These are phyloP conservation scores for Drosophila hydei DNA, from an alignment of 1,140 invertebrate species.

Conservation along the genomic window DNA sequence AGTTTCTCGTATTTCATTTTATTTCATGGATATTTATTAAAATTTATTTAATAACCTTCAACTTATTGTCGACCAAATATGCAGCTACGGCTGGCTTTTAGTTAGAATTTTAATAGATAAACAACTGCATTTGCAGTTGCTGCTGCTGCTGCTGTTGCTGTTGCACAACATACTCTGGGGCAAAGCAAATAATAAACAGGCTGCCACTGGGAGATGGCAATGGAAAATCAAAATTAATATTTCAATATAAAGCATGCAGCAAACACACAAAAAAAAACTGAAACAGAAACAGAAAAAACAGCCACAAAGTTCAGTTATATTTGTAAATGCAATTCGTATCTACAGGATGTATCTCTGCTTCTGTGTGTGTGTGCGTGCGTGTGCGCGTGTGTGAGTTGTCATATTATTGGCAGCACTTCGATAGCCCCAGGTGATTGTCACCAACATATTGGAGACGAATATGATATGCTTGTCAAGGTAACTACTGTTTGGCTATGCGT, in stretches of 20 bases:
- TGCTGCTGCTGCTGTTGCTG: conserved; percentile 17
- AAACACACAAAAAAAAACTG: conserved; percentile 12
- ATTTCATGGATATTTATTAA: conserved; percentile 42
- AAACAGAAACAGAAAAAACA: conserved; percentile 31
- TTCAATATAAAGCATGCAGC: conserved; percentile 57
- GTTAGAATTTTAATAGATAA: conserved; percentile 23
- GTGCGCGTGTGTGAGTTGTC: conserved; percentile 48
- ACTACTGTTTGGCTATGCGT: conserved; percentile 27
- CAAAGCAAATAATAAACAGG: conserved; percentile 63
- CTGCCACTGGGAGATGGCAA: conserved; percentile 6
- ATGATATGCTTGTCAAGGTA: conserved; percentile 73
- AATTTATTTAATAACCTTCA: conserved; percentile 35
- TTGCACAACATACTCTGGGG: conserved; percentile 32
- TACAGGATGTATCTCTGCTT: neutral
- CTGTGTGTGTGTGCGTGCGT: conserved; percentile 20
- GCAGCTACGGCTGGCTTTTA: conserved; percentile 25
- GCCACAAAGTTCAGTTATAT: conserved; percentile 48
- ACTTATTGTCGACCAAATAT: conserved; percentile 8
- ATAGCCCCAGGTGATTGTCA: conserved; percentile 73
- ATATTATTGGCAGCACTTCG: conserved; percentile 71
- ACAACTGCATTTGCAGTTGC: conserved; percentile 19
- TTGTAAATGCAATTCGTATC: conserved; percentile 10
- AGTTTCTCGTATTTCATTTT: neutral
- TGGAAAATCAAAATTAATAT: conserved; percentile 64
- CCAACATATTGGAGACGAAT: conserved; percentile 69